Percentiles rank a stretch among this genome's conserved stretches.
These are phyloP conservation scores for Penelope pileata DNA, from an alignment of 2,113 vertebrate species.

Conservation along the genomic window DNA sequence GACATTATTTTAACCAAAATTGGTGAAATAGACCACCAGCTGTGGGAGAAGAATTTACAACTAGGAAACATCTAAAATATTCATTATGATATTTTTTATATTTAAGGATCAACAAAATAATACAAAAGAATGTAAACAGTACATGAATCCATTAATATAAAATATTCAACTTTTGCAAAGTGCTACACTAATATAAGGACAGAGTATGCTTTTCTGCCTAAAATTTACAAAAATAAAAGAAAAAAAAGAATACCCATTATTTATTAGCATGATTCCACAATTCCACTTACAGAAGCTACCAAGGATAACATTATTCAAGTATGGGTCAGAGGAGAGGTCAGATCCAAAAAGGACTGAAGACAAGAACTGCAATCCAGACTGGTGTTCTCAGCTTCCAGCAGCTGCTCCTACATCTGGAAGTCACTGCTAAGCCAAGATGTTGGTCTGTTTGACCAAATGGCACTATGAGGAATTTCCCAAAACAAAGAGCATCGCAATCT, in stretches of 20 bases:
- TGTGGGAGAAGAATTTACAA: not conserved
- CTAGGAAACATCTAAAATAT: conserved; percentile 17
- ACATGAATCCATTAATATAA: not conserved
- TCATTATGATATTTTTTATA: not conserved
- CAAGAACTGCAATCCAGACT: not conserved
- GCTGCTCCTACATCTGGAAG: not conserved
- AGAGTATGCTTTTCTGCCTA: not conserved
- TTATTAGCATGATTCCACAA: not conserved
- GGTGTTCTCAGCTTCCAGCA: not conserved
- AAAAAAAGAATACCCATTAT: not conserved
- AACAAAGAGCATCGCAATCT: not conserved
- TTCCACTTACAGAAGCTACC: not conserved
- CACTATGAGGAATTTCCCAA: not conserved
- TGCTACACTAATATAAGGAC: not conserved
- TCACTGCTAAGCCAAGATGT: no score
- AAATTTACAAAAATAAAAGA: not conserved
- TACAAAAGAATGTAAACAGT: not conserved
- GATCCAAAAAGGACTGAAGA: not conserved
- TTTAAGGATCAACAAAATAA: conserved; percentile 17
- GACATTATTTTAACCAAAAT: not conserved
- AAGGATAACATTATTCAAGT: not conserved
- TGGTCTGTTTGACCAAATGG: no score
- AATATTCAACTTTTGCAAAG: not conserved
- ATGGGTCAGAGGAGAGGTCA: not conserved
- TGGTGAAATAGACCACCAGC: conserved; percentile 17